These are phyloP conservation scores for Nephrocerus scutellatus DNA, from an alignment of 2,888 invertebrate species.

Conservation along the genomic window DNA sequence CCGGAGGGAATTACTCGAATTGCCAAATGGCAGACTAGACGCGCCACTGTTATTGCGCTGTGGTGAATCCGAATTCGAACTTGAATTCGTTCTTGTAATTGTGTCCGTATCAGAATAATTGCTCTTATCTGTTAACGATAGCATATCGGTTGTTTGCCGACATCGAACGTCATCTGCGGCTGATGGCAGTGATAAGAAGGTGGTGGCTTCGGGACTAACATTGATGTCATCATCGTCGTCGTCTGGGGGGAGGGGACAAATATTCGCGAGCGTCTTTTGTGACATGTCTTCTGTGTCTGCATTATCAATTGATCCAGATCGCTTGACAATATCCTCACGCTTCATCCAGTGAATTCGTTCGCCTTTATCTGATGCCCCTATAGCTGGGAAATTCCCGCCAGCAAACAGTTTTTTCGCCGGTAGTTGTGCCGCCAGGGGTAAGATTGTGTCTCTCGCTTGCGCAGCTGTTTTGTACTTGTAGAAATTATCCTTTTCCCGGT, in stretches of 20 bases:
- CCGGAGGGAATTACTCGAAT: slow-evolving; percentile 11
- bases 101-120: slow-evolving; percentile 14
- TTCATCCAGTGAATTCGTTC: slow-evolving; percentile 41
- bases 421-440: slow-evolving; percentile 18
- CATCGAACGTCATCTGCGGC: neutral
- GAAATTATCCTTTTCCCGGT: slow-evolving; percentile 43
- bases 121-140: neutral
- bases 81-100: no score
- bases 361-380: slow-evolving; percentile 22
- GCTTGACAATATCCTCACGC: slow-evolving; percentile 30
- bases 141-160: slow-evolving; percentile 12
- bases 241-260: slow-evolving; percentile 11
- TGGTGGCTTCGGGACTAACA: slow-evolving; percentile 21
- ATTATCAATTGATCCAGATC: neutral
- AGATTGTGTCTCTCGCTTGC: slow-evolving; percentile 27
- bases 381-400: slow-evolving; percentile 27
- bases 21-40: no score
- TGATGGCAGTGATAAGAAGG: slow-evolving; percentile 14
- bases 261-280: no score
- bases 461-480: slow-evolving; percentile 47
- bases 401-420: slow-evolving; percentile 26
- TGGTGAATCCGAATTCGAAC: slow-evolving; percentile 21
- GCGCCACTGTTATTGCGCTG: slow-evolving; percentile 18
- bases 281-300: neutral
- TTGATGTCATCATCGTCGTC: slow-evolving; percentile 11